Evolutionary conservation across 2,113 vertebrate species (phyloP).

Genomic region (Pomatostomus ruficeps): DNA sequence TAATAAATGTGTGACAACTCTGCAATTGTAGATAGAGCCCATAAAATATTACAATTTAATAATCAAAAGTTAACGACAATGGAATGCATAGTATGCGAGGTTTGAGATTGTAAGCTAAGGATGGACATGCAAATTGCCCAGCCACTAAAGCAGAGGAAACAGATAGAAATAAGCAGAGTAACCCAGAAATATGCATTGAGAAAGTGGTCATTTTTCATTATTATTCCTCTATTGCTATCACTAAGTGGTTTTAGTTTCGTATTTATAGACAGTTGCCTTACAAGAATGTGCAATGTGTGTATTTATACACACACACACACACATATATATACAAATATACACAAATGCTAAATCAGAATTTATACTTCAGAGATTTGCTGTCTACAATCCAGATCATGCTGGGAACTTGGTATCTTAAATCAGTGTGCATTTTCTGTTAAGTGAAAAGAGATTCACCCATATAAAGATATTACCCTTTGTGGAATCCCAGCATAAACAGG

Average conservation of each 20-base stretch:
- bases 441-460: background rate
- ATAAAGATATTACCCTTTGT: background rate
- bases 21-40: background rate
- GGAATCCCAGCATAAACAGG: background rate
- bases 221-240: background rate
- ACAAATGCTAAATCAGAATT: background rate
- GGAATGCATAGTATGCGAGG: background rate
- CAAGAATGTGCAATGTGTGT: too few relatives aligned
- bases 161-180: background rate
- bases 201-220: background rate
- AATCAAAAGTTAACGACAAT: background rate
- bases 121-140: background rate
- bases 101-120: background rate
- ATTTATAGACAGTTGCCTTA: background rate
- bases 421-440: background rate
- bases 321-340: background rate
- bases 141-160: background rate
- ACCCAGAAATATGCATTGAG: background rate
- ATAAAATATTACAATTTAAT: background rate
- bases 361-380: background rate
- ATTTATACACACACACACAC: fast-evolving
- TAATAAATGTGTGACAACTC: background rate
- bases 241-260: background rate
- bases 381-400: background rate
- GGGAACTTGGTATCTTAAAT: background rate